Base-by-base conservation (phyloP, 2,888 invertebrate species). In the Drosophila aldrichi region DNA sequence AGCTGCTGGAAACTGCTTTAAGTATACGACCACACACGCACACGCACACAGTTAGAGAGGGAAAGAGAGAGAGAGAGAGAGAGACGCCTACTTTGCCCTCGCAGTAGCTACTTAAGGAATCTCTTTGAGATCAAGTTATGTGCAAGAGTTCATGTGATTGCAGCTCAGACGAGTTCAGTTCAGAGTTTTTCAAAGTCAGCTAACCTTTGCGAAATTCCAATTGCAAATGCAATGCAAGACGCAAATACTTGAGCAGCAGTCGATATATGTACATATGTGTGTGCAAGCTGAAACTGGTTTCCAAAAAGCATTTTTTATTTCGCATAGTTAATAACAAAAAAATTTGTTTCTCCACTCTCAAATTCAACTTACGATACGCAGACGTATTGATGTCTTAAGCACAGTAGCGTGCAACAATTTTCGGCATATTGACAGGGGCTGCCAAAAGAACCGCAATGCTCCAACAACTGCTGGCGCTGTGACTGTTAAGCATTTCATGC, bases 51-150 rank as follows among this genome's bases (percentile, higher is more conserved):
- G 2, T 29, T 1, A 29, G 2, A 8, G 8, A 29, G 29, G 9
- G 29, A 0, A 7, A 7, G 29, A 29, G 29, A 29, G 29, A 29
- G 29, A 8, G 22, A 22, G 22, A 22, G 20, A 22, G 20, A 22
- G 32, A 12, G 14, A 14, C 38, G 38, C 38, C 38, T 14, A 36
- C 22, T 2, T 18, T 9, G 51, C 29, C 44, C 57, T 54, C 46
- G 41, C 18, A 20, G 16, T 18, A 48, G 64, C 55, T 71, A 29
- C 54, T 54, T 54, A 54, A 40, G 54, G 54, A 54, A 54, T 54
- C 71, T 70, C 70, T 71, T 71, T 71, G 71, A 64, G 40, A 5
- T 43, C n/a, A 57, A 63, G 70, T 58, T 57, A 62, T 62, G 57
- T 44, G 48, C 54, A 62, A 69, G 57, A 55, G 57, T 55, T 58